Evolutionary conservation across 2,797 vertebrate species (phyloP).

Genomic region (Microctenopoma lineatum): DNA sequence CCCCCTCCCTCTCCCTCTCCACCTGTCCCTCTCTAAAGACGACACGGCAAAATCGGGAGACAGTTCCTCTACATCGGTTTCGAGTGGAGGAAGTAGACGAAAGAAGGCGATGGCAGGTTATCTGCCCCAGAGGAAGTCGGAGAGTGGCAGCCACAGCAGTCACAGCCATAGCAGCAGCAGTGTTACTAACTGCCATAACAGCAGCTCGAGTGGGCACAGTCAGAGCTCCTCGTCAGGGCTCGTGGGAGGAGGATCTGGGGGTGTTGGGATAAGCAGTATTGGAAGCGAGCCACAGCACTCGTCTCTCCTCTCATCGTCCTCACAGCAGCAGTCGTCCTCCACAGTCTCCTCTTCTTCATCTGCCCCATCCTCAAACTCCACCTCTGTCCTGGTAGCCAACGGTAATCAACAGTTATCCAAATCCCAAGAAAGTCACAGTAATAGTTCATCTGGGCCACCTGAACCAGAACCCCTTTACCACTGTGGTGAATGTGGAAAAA

Average conservation of each 20-base stretch:
- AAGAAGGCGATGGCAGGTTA: slow-evolving; percentile 89
- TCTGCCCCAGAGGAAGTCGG: slow-evolving; percentile 85
- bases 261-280: slow-evolving; percentile 78
- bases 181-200: slow-evolving; percentile 77
- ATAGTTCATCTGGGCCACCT: slow-evolving; percentile 69
- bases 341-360: slow-evolving; percentile 83
- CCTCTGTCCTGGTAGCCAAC: slow-evolving; percentile 83
- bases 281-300: slow-evolving; percentile 78
- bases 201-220: slow-evolving; percentile 79
- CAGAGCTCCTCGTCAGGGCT: slow-evolving; percentile 81
- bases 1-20: slow-evolving; percentile 85
- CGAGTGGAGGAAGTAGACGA: slow-evolving; percentile 80
- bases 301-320: slow-evolving; percentile 80
- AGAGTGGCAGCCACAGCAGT: slow-evolving; percentile 65
- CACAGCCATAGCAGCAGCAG: slow-evolving; percentile 64
- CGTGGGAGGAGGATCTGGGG: slow-evolving; percentile 78
- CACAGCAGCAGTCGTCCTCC: slow-evolving; percentile 82
- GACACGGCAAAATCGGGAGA: slow-evolving; percentile 75
- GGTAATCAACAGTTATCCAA: slow-evolving; percentile 81
- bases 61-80: slow-evolving; percentile 58
- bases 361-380: slow-evolving; percentile 79
- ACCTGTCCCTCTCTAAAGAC: slow-evolving; percentile 85
- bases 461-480: slow-evolving; percentile 88
- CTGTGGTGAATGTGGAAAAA: slow-evolving; percentile 92
- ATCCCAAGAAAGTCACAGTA: slow-evolving; percentile 72